A percentile compares a stretch with the other conserved stretches of the same genome.
Evolutionary conservation across 2,797 vertebrate species (phyloP).

Genomic region (Morelia viridis): DNA sequence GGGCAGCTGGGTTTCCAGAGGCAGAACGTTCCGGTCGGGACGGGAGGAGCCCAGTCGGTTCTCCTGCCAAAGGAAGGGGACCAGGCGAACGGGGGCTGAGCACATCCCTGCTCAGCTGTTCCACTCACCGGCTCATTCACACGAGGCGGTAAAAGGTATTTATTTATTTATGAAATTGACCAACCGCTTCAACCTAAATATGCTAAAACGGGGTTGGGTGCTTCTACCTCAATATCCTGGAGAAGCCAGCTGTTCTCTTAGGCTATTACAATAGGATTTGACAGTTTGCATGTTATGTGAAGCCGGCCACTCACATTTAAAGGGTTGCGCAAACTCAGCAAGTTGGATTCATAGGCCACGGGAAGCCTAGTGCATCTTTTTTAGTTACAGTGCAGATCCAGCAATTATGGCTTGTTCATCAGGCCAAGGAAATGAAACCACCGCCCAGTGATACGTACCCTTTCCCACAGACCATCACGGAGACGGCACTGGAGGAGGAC

Average conservation of each 20-base stretch:
- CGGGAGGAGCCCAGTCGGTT: neutral
- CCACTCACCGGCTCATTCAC: neutral
- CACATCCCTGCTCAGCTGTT: too few relatives aligned
- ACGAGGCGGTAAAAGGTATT: neutral
- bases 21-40: neutral
- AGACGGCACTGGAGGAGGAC: neutral
- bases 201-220: neutral
- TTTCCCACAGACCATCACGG: neutral
- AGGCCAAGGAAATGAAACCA: neutral
- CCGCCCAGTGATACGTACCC: too few relatives aligned
- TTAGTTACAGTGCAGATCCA: neutral
- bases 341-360: too few relatives aligned
- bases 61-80: neutral
- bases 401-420: neutral
- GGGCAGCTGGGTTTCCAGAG: neutral
- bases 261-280: neutral
- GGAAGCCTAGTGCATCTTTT: neutral
- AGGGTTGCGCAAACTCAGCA: fast-evolving
- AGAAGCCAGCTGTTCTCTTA: neutral
- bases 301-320: fast-evolving
- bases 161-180: neutral
- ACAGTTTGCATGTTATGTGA: neutral
- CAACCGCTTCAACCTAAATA: neutral
- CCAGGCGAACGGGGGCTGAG: neutral
- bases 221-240: neutral